A percentile compares a stretch with the other conserved stretches of the same genome.
phyloP scores from a whole-genome alignment of 2,888 invertebrate species.

The Lumbricus terrestris region DNA sequence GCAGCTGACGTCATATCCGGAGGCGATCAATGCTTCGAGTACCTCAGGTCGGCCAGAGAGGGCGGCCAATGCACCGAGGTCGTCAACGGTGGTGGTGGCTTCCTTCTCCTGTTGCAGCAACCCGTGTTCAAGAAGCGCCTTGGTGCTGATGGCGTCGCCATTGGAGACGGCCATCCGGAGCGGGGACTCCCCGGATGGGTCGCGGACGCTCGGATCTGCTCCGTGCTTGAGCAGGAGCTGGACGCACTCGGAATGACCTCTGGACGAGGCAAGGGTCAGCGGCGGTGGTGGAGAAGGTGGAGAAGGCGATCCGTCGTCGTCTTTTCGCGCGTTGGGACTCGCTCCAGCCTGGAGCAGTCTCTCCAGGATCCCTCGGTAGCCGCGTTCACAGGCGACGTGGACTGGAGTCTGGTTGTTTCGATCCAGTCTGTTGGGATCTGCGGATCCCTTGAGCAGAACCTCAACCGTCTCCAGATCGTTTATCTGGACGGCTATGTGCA shows the following conservation, averaged over 20 bases:
- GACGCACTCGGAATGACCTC: conserved; percentile 33
- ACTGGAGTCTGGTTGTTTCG: conserved; percentile 33
- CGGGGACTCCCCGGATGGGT: conserved; percentile 30
- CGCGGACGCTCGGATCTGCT: conserved; percentile 35
- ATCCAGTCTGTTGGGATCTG: conserved; percentile 34
- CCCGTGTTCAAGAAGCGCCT: conserved; percentile 27
- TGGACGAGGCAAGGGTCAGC: conserved; percentile 30
- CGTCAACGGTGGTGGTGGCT: not conserved
- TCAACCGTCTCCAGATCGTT: conserved; percentile 38
- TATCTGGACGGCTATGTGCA: conserved; percentile 38
- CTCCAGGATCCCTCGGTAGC: conserved; percentile 32
- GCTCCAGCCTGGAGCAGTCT: conserved; percentile 36
- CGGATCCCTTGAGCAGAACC: conserved; percentile 33
- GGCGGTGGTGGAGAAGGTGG: not conserved
- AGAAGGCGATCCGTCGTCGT: not conserved
- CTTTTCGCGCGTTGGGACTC: conserved; percentile 25
- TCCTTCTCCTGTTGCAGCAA: conserved; percentile 22
- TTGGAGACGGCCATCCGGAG: conserved; percentile 36
- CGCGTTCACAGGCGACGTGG: conserved; percentile 37
- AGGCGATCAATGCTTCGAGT: conserved; percentile 29
- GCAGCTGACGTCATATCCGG: conserved; percentile 31
- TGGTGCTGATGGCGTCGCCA: conserved; percentile 26
- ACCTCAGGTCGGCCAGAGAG: conserved; percentile 24
- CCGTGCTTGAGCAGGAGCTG: conserved; percentile 31
- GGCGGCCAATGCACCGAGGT: conserved; percentile 31